Evolutionary conservation across 2,113 vertebrate species (phyloP), one percentile per base, ranked within the genome.

Genomic region (Trogon surrucura): DNA sequence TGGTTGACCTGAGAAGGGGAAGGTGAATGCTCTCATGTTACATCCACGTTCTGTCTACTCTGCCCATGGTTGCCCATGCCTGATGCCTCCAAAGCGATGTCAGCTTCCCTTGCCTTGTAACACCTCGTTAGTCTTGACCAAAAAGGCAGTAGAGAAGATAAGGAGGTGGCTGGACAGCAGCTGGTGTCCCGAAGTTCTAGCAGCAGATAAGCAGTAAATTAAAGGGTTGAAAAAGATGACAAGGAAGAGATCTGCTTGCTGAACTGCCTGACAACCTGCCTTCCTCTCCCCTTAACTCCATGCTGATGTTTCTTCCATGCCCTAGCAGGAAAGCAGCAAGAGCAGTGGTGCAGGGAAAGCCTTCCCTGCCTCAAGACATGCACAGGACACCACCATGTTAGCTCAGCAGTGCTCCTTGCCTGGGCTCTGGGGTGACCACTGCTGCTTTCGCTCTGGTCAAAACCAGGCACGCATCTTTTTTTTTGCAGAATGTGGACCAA

Each of bases 221-320:
- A 11, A 74, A 83, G 78, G 0, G 11, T 5, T 58, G 14, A 74
- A 47, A 70, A 71, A 69, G 15, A 25, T 50, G 20, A 41, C 16
- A 38, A 58, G 16, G 18, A 56, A 20, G 41, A 62, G n/a, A 60
- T 5, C 6, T 1, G 1, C 34, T 86, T 57, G 17, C 34, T 75
- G 25, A 80, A 7, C 30, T 86, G 25, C 27, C 34, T 51, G 54
- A 29, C 38, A 69, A 1, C 13, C 10, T 72, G 26, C 20, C 11
- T 50, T 4, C 5, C n/a, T 6, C 44, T 72, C 47, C 22, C 38
- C 20, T 73, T 1, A 1, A 7, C 2, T 5, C 25, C 2, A 3
- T 5, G 9, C 12, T 60, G 44, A 8, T 66, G 25, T 29, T 66
- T 71, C 34, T 64, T 13, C 25, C 5, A 1, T 64, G 48, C 27